Evolutionary conservation across 2,888 invertebrate species (phyloP), one percentile per base, ranked within the genome.

Genomic region (Ariolimax columbianus): DNA sequence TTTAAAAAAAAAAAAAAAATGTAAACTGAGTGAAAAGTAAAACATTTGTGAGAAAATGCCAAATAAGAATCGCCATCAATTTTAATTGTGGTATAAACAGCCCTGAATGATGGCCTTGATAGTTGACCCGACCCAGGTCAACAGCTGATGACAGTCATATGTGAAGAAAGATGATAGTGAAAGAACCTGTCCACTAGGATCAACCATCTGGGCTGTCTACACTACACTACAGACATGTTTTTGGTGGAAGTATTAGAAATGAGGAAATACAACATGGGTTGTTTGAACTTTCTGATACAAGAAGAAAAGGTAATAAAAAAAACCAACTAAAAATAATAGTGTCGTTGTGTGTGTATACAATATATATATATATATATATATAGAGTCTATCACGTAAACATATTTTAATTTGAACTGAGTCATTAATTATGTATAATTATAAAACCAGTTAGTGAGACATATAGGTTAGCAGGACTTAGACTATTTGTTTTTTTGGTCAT

Each of bases 121-220:
- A 36, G 33, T 47, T 77, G 47, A 55, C 47, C 77, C 30, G 40
- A 40, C 75, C 59, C n/a, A 55, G 79, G 79, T 63, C 79, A 79
- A 36, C 79, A 79, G 63, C 66, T 79, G 66, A 19, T 79, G 79
- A 38, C 40, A 23, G 33, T 66, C 7, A 63, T 3, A 55, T 17
- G 2, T n/a, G 23, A 55, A 55, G 7, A 55, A 55, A 55, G 9
- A 55, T 23, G 55, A 6, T 23, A 55, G 23, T 55, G 23, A 55
- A 11, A 47, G 7, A 55, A 23, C 17, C 55, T 23, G 55, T 19
- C 55, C 7, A 7, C 23, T 17, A 47, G 47, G 23, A 55, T 7
- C 55, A 55, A 55, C 23, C 19, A 2, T 55, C 17, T 55, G 7
- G 17, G 17, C 19, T 55, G 23, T 19, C 7, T 47, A 47, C 17